These are phyloP conservation scores for Garra rufa DNA, from an alignment of 2,113 vertebrate genomes.

Conservation along the genomic window DNA sequence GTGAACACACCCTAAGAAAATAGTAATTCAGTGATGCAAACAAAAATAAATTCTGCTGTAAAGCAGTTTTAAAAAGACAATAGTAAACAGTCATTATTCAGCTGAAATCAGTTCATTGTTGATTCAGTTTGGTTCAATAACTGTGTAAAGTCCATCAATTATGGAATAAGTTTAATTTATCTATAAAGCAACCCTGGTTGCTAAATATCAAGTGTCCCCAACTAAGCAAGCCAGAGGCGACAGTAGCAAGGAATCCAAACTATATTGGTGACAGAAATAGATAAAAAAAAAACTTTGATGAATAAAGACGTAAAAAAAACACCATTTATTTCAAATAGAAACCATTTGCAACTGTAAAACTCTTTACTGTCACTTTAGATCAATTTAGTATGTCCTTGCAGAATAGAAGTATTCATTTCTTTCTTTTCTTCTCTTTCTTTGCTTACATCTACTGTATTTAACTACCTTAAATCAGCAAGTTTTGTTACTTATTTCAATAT, in stretches of 20 bases:
- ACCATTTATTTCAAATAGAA: neutral
- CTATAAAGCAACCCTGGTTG: neutral
- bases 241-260: neutral
- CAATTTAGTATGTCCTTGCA: neutral
- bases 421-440: too few relatives aligned
- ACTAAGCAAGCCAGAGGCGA: too few relatives aligned
- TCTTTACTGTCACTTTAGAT: neutral
- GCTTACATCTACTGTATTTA: too few relatives aligned
- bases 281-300: neutral
- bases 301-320: neutral
- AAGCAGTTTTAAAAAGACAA: too few relatives aligned
- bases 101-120: too few relatives aligned
- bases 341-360: neutral
- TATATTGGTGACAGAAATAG: neutral
- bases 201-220: neutral
- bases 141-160: too few relatives aligned
- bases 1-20: too few relatives aligned
- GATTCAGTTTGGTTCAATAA: too few relatives aligned
- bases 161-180: neutral
- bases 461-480: neutral
- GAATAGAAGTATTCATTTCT: neutral
- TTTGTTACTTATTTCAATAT: neutral
- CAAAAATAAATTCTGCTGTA: too few relatives aligned
- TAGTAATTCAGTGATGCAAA: too few relatives aligned
- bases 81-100: too few relatives aligned